Evolutionary conservation across 2,113 vertebrate genomes (phyloP), one percentile per base, ranked within the genome.

Genomic region (Lasiurus borealis): DNA sequence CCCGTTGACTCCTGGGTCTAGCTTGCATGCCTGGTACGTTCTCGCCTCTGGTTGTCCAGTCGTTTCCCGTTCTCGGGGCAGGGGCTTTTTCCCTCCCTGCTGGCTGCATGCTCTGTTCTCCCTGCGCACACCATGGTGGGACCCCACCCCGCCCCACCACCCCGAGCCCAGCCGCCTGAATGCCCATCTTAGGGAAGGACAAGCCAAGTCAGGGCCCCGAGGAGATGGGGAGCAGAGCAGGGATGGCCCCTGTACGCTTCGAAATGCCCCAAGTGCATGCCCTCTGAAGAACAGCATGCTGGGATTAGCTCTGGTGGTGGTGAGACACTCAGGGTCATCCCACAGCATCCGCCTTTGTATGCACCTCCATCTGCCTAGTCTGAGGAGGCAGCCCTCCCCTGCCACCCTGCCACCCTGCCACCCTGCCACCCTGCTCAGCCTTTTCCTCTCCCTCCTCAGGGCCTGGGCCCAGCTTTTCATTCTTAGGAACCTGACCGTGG

Each of bases 1-100:
- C 99, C 99, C 98, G 99, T 99, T 99, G 99, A 99, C 99, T 99
- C 99, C 98, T 99, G 99, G 99, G 99, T 99, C 98, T 99, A 99
- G 99, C 98, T 98, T 98, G 98, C 98, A 98, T 99, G 99, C 99
- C 99, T 99, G 99, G 99, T 99, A 99, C 98, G 99, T 99, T 97
- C 97, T 98, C 97, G 97, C 1, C 1, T 93, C 50, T 85, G 69
- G 44, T 52, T 4, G 4, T 87, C 40, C 34, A 8, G 0, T 6
- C 0, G 85, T 95, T 87, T 87, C 46, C n/a, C 2, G 10, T 57
- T 5, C 27, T 23, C 16, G 6, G 72, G 91, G 71, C n/a, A 25
- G n/a, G 87, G 87, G 23, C 85, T 66, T 85, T 75, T 68, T 72
- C 64, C 6, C 12, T 59, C 40, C 81, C 59, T 52, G 81, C 75